Conservation (phyloP, 2,888 invertebrate genomes). For the Marronus borbonicus region DNA sequence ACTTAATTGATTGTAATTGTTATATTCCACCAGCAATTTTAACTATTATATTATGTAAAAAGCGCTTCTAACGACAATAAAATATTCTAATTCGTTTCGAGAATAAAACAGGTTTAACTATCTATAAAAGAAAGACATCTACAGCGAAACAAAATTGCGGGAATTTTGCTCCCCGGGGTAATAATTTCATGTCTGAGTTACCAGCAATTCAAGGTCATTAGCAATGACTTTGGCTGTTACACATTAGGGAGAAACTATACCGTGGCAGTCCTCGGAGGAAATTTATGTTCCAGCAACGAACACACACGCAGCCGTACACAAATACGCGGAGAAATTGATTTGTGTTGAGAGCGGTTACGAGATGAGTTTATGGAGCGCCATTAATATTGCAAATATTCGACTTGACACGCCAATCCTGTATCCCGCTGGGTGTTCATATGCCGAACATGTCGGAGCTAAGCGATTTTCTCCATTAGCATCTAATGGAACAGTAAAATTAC, state of each 20-base stretch:
- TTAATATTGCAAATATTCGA: constrained; percentile 41
- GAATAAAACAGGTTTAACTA: too few relatives aligned
- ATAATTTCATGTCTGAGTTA: constrained; percentile 15
- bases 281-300: constrained; percentile 29
- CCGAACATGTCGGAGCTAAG: constrained; percentile 1
- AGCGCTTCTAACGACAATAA: too few relatives aligned
- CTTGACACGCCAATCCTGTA: constrained; percentile 14
- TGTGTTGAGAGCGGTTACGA: constrained; percentile 35
- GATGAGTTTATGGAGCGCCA: constrained; percentile 37
- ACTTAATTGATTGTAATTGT: too few relatives aligned
- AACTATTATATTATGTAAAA: too few relatives aligned
- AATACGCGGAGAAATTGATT: constrained; percentile 24
- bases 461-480: not conserved
- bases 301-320: constrained; percentile 10
- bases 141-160: too few relatives aligned
- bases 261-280: not conserved
- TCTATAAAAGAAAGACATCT: too few relatives aligned
- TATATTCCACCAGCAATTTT: too few relatives aligned
- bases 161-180: not conserved
- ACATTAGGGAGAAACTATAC: constrained; percentile 15
- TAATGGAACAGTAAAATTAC: too few relatives aligned
- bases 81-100: too few relatives aligned
- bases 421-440: constrained; percentile 10
- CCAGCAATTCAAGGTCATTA: constrained; percentile 26
- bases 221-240: constrained; percentile 12